Conservation (phyloP, 2,888 invertebrate genomes). For the Hipparchia sbordonii region DNA sequence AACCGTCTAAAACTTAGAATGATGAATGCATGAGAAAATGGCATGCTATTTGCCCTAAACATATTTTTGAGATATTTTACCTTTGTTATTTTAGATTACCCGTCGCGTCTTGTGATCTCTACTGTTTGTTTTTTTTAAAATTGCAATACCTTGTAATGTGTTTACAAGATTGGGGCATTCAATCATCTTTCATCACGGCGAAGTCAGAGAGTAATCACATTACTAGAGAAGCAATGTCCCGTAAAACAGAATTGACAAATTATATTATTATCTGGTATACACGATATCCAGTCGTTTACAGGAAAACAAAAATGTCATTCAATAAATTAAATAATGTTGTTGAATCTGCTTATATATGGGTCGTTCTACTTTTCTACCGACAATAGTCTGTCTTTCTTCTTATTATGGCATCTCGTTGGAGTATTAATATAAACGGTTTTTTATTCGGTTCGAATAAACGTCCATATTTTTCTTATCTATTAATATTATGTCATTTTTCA, state of each 20-base stretch:
- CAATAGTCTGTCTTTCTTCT: too few relatives aligned
- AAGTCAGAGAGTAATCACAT: neutral
- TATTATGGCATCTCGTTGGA: too few relatives aligned
- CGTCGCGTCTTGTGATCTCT: slow-evolving; percentile 9
- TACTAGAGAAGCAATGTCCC: neutral
- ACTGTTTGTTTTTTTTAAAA: slow-evolving; percentile 16
- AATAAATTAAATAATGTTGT: too few relatives aligned
- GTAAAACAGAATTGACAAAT: neutral
- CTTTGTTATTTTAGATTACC: neutral
- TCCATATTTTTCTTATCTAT: too few relatives aligned
- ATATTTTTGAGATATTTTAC: neutral
- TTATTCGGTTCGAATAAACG: too few relatives aligned
- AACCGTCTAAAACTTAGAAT: neutral
- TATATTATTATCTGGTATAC: too few relatives aligned
- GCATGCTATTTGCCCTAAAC: neutral
- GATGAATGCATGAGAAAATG: neutral
- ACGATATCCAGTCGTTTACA: too few relatives aligned
- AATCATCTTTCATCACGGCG: slow-evolving; percentile 26
- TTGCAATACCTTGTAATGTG: slow-evolving; percentile 13
- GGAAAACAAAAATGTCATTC: too few relatives aligned
- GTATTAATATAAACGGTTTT: too few relatives aligned
- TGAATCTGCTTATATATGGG: too few relatives aligned
- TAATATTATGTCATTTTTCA: too few relatives aligned
- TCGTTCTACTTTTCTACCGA: too few relatives aligned
- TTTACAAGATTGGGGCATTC: slow-evolving; percentile 23